Base-by-base conservation (phyloP, 2,113 vertebrate species). In the Muntiacus muntjak region DNA sequence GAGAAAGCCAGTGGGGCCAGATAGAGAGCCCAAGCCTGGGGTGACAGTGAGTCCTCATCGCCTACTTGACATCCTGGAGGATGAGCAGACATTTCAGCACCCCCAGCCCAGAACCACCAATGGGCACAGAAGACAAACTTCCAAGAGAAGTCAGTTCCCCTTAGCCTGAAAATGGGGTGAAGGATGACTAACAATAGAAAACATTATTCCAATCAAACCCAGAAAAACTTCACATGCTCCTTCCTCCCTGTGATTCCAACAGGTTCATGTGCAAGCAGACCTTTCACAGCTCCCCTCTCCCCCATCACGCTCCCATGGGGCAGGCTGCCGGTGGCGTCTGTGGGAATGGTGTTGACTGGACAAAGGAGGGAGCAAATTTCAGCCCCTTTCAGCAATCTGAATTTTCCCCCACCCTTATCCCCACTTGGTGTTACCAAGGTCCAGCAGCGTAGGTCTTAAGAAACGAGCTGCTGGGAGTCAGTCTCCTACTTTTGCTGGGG, bases 261-360 rank as follows among this genome's bases (percentile, higher is more conserved):
- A 23, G 21, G 67, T 23, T 74, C n/a, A 1, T 6, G n/a, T 40
- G n/a, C 67, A 74, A 23, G 67, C 13, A 19, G 43, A 19, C 15
- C 2, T 43, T 4, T 25, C 8, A 33, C 17, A 36, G 64, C 33
- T 23, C 7, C 14, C 19, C 10, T 71, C 1, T 36, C 30, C 33
- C 11, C 43, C 2, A 4, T 3, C 30, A 10, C 9, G 3, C 14
- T 13, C 13, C 25, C 7, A 0, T 7, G 19, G 7, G 67, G 1
- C 7, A 2, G 45, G 11, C 26, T 85, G 28, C 17, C 5, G 14
- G 36, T 33, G 30, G 16, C 8, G 25, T 54, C 57, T 17, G 28
- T 3, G 17, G 45, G 50, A 33, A 40, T 1, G 15, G 9, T 54
- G 57, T 36, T 45, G 1, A 2, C 6, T 40, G 36, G 15, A 19